Evolutionary conservation across 2,888 invertebrate genomes (phyloP), one percentile per base, ranked within the genome.

Genomic region (Troides helena): DNA sequence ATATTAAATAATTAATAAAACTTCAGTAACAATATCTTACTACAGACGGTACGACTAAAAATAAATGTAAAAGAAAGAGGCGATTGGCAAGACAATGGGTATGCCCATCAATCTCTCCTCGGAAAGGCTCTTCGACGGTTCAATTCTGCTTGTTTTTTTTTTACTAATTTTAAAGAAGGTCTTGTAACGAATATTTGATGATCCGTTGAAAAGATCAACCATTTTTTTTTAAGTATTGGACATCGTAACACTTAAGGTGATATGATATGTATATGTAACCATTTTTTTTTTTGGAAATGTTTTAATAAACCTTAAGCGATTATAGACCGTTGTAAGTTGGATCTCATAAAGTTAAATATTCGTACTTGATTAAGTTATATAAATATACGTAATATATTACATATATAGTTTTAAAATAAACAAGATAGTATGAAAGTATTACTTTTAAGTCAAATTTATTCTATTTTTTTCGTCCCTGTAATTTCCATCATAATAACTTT

Each of bases 71-170:
- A 62, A 69, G 23, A 69, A 50, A 39, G 59, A 39, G 36, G 5
- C 64, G 60, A 53, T 14, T 62, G 61, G 62, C 62, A 62, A 69
- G 36, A 69, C 69, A 69, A 69, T 69, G 65, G 62, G 66, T 36
- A 39, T 39, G 39, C 50, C 62, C 69, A 66, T 70, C 69, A 70
- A 70, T 70, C 69, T 62, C 66, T 66, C 43, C 65, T 57, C 69
- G 53, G 58, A 46, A 50, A 61, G 58, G 62, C 25, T 60, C 60
- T 18, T 43, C 67, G 53, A 43, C 58, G 18, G 58, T 46, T 62
- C 25, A 57, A 67, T 69, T 65, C 43, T 53, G 61, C 30, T 21
- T 14, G 58, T 18, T 63, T 12, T 36, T 30, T 66, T 67, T 62
- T 62, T 65, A 36, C 53, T 66, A 21, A 53, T 59, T 63, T 39